Conservation (phyloP, 2,113 vertebrate genomes). For the Athene noctua region DNA sequence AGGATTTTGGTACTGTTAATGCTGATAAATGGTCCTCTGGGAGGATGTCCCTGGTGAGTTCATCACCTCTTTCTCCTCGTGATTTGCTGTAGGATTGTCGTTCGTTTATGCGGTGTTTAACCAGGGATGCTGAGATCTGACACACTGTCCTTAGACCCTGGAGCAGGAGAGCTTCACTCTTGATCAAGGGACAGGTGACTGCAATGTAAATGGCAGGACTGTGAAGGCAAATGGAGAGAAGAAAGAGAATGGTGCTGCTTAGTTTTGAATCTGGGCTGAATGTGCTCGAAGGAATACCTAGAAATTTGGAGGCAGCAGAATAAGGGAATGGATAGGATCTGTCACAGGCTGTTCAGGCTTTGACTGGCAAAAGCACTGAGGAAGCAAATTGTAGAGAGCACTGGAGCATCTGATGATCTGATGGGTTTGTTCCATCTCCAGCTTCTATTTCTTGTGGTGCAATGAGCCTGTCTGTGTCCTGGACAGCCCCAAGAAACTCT, state of each 20-base stretch:
- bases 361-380: neutral
- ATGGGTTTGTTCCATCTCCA: neutral
- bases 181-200: neutral
- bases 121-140: neutral
- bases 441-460: neutral
- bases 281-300: neutral
- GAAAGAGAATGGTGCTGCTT: neutral
- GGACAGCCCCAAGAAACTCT: neutral
- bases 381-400: neutral
- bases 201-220: neutral
- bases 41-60: neutral
- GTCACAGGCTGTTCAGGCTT: neutral
- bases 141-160: neutral
- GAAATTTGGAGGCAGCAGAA: neutral
- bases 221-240: neutral
- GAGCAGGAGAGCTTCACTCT: neutral
- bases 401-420: neutral
- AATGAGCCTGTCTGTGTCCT: neutral
- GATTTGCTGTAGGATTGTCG: neutral
- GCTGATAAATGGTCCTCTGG: slow-evolving; percentile 4
- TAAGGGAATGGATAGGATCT: neutral
- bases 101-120: neutral
- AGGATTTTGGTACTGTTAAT: neutral
- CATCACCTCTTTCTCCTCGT: neutral
- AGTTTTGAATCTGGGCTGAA: neutral